Evolutionary conservation across 2,113 vertebrate genomes (phyloP).

Genomic region (Cettia cetti): DNA sequence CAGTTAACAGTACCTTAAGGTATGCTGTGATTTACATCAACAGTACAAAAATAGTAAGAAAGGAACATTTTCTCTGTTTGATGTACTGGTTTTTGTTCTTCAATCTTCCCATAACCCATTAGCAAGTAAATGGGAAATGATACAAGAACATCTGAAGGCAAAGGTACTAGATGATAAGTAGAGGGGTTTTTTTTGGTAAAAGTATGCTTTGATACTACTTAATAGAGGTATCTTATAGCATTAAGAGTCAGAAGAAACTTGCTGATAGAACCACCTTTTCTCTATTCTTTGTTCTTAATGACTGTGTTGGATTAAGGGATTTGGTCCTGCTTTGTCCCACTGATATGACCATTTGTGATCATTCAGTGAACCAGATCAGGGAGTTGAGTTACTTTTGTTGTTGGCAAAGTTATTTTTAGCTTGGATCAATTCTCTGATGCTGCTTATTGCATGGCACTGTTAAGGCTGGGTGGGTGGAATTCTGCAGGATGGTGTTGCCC

Average conservation of each 20-base stretch:
- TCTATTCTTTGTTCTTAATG: not conserved
- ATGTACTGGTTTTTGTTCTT: not conserved
- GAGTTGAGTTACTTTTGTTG: not conserved
- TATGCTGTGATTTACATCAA: conserved; percentile 58
- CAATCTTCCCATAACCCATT: not conserved
- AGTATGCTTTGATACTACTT: not conserved
- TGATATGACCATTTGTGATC: not conserved
- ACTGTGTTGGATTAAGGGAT: not conserved
- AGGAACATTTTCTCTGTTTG: not conserved
- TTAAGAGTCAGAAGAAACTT: not conserved
- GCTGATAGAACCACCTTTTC: not conserved
- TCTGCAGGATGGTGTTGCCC: not conserved
- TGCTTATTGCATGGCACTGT: not conserved
- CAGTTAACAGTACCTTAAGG: conserved; percentile 95
- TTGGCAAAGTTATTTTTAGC: conserved; percentile 25
- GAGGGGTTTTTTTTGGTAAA: too few relatives aligned
- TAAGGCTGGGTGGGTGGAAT: not conserved
- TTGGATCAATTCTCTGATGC: conserved; percentile 14
- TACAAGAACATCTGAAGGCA: not conserved
- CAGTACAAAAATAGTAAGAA: not conserved
- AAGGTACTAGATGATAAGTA: not conserved
- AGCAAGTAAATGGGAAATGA: not conserved
- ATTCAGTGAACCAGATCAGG: not conserved
- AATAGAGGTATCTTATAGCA: not conserved
- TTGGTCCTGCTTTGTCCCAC: not conserved